Base-by-base conservation (phyloP, 2,888 invertebrate genomes). In the Anodontia alba region DNA sequence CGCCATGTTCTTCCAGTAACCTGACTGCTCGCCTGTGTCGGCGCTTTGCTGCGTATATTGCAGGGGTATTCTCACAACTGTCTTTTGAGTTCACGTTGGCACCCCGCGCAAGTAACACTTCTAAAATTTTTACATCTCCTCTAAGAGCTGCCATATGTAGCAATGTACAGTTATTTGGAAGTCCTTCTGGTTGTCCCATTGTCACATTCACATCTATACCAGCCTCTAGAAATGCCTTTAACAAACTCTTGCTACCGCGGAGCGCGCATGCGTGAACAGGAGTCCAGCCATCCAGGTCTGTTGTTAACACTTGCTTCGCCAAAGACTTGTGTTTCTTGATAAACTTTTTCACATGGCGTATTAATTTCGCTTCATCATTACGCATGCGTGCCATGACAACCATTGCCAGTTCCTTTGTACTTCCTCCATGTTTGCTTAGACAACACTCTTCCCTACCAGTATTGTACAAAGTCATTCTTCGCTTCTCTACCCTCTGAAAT, bases 101-200 rank as follows among this genome's bases (percentile, higher is more conserved):
- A 1, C 90, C 90, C 57, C 84, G 86, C 8, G 89, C 89, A 17
- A 91, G 66, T 2, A 91, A 73, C 78, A 85, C 86, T 70, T 90
- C 88, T 38, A 87, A 71, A 0, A 89, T 81, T 75, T 89, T 89
- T 38, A 81, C 54, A 78, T 90, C 90, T 31, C 87, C 87, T 20
- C 90, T 81, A 36, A 90, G 81, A 8, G 90, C 88, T 5, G 90
- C 89, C 69, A 91, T 82, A 73, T 91, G 91, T 20, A 91, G 74
- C 42, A 88, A 54, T 0, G 89, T 87, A 73, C 90, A 90, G 5
- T 70, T 73, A 2, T 73, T 81, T 7, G 91, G 90, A 1, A 91
- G 86, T 26, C 91, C 91, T 38, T 89, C 88, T 2, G 90, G 91
- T 43, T 89, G 82, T 0, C 91, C 91, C 91, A 91, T 91, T 57